Evolutionary conservation across 2,113 vertebrate species (phyloP), one percentile per base, ranked within the genome.

Genomic region (Nothocercus julius): DNA sequence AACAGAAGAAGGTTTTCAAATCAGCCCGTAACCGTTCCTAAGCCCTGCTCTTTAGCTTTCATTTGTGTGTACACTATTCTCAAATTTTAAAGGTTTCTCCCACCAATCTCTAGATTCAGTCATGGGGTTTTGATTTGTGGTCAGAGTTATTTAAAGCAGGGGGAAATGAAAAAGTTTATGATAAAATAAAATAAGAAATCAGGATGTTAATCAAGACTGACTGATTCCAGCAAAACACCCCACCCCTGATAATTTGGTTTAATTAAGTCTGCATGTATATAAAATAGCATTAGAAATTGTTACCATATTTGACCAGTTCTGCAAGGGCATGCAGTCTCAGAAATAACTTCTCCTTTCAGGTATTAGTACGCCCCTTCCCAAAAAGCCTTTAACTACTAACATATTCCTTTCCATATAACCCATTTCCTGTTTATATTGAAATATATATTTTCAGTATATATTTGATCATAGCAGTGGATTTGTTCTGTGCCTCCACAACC

Each of bases 271-370:
- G 61, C 77, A 84, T 95, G 95, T 85, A 91, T 86, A 95, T 91
- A 89, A 95, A 97, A 97, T 95, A 95, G 89, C 95, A 93, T 90
- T 96, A 95, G 86, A 97, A 97, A 97, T 97, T 96, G 89, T 66
- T 96, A 93, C 85, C 95, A 95, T 82, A 96, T 98, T 97, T 94
- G 96, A 91, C 87, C 69, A 95, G 95, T 86, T 93, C 77, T 95
- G 87, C 85, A 92, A 95, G 83, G 85, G 79, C 83, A 81, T 24
- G n/a, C 61, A 76, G 67, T 24, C 89, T 96, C 84, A 75, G 91
- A 95, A 97, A 95, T 81, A 94, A 89, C 68, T 82, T 69, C 32
- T 83, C 53, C 85, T 96, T 96, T 94, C 70, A 97, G 72, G 78
- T 97, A 96, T 87, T 56, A 89, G 42, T 70, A 30, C n/a, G 17